Conservation (phyloP, 2,113 vertebrate species). For the Erythrocebus patas region DNA sequence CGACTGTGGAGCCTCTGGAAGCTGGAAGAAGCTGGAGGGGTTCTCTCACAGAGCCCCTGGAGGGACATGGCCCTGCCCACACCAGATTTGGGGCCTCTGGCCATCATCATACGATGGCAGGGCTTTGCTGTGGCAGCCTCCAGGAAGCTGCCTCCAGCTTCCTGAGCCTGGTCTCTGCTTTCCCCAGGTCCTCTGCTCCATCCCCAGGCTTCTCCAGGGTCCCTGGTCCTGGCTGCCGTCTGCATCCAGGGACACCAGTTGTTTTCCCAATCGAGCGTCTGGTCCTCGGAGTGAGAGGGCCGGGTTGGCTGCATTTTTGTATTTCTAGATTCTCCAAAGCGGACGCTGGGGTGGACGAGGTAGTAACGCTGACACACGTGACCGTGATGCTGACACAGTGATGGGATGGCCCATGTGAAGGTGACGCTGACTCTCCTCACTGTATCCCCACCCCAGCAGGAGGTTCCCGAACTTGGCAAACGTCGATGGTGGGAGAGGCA, state of each 20-base stretch:
- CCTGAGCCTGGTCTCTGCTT: not conserved
- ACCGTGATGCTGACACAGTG: no score
- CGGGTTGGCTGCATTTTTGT: no score
- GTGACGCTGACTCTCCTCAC: not conserved
- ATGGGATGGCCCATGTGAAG: no score
- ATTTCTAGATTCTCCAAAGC: no score
- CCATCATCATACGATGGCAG: not conserved
- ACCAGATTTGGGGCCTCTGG: not conserved
- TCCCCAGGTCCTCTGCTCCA: no score
- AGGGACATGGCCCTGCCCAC: not conserved
- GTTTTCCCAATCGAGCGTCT: not conserved
- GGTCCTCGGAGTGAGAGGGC: not conserved
- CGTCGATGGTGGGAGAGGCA: conserved; percentile 62
- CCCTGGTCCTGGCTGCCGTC: not conserved
- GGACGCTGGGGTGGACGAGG: no score
- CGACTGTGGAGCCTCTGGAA: not conserved
- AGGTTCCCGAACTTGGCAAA: not conserved
- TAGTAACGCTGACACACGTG: no score
- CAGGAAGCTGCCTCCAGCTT: not conserved
- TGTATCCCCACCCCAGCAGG: not conserved
- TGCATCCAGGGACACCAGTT: not conserved
- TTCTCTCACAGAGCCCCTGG: not conserved
- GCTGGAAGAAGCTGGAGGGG: not conserved
- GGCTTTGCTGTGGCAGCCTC: no score
- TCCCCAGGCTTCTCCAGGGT: not conserved